phyloP scores from a whole-genome alignment of 2,797 vertebrate species.

The Otolemur crassicaudatus region DNA sequence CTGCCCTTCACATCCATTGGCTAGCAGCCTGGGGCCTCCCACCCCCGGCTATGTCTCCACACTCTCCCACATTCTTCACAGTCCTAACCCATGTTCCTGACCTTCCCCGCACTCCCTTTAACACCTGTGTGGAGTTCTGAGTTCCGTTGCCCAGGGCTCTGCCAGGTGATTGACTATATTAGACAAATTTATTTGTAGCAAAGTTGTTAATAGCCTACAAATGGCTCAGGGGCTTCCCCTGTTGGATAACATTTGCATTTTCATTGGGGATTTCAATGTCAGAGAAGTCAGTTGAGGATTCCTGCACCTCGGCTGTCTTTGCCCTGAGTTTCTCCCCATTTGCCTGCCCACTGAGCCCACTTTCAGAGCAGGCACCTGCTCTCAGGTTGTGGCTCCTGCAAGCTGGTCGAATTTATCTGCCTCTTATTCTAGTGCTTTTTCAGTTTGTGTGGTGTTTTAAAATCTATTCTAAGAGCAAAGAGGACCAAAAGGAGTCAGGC shows the following conservation, averaged over 20 bases:
- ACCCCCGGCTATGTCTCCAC: background rate
- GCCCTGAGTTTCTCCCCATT: background rate
- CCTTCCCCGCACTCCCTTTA: background rate
- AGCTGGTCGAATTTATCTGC: background rate
- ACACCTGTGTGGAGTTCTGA: background rate
- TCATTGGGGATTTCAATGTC: slow-evolving; percentile 29
- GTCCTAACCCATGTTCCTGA: background rate
- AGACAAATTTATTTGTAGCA: background rate
- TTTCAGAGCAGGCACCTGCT: background rate
- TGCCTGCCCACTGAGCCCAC: background rate
- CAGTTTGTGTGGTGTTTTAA: background rate
- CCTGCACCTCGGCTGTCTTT: background rate
- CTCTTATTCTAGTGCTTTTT: background rate
- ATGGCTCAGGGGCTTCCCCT: background rate
- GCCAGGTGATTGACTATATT: background rate
- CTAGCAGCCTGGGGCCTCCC: background rate
- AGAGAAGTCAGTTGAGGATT: background rate
- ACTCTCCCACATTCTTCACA: background rate
- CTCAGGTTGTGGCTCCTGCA: background rate
- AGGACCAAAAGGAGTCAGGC: background rate
- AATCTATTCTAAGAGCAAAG: slow-evolving; percentile 14
- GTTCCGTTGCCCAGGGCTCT: background rate
- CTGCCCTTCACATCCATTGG: background rate
- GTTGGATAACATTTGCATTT: background rate
- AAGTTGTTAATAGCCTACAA: background rate